Percentiles rank a stretch among this genome's conserved stretches.
Conservation (phyloP, 2,113 vertebrate species). For the Trichomycterus rosablanca region DNA sequence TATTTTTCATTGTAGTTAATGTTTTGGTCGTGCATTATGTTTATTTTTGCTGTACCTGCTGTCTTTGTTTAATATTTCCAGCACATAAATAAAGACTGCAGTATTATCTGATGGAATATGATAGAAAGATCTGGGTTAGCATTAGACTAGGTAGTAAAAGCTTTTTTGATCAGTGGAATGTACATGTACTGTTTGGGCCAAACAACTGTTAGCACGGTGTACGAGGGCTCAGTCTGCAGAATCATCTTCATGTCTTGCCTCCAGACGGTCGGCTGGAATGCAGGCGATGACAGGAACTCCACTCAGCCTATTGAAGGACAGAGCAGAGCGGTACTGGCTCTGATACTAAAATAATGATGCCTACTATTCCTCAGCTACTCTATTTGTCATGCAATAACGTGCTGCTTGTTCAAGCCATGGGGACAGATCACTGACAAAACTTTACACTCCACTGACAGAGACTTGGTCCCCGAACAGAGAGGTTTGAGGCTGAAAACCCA, state of each 20-base stretch:
- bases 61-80: slow-evolving; percentile 37
- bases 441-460: slow-evolving; percentile 27
- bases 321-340: slow-evolving; percentile 39
- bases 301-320: slow-evolving; percentile 48
- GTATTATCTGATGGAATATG: slow-evolving; percentile 4
- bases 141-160: slow-evolving; percentile 46
- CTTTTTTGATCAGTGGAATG: slow-evolving; percentile 71
- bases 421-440: slow-evolving; percentile 40
- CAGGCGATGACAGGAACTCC: slow-evolving; percentile 85
- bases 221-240: slow-evolving; percentile 86
- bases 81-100: slow-evolving; percentile 11
- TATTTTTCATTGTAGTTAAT: background rate
- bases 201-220: slow-evolving; percentile 87
- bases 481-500: slow-evolving; percentile 30
- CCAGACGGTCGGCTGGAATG: slow-evolving; percentile 89
- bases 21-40: slow-evolving; percentile 5
- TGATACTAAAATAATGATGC: slow-evolving; percentile 34
- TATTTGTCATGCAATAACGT: slow-evolving; percentile 27
- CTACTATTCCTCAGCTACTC: slow-evolving; percentile 40
- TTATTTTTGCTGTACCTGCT: slow-evolving; percentile 2
- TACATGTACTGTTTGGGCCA: slow-evolving; percentile 75
- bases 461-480: slow-evolving; percentile 28
- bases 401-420: slow-evolving; percentile 34
- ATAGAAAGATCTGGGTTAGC: slow-evolving; percentile 33
- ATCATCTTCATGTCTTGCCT: slow-evolving; percentile 80